These are phyloP conservation scores for Myotis daubentonii DNA, from an alignment of 2,797 vertebrate genomes.

Conservation along the genomic window DNA sequence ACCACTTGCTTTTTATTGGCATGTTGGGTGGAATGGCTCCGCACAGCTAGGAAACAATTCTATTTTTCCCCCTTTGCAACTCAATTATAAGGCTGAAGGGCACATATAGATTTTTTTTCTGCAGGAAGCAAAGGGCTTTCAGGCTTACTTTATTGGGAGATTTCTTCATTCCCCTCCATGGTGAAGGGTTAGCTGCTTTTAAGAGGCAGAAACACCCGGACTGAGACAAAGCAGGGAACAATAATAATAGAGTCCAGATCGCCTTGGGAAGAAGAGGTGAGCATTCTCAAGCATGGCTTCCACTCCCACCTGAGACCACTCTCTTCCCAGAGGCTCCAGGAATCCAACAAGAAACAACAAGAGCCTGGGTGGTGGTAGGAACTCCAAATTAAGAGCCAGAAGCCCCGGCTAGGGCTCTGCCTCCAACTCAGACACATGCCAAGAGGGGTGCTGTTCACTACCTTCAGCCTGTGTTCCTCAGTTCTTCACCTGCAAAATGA, in stretches of 20 bases:
- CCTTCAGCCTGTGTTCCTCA: neutral
- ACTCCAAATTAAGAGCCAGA: neutral
- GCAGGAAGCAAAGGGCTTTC: conserved; percentile 59
- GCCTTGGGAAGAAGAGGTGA: neutral
- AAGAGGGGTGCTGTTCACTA: neutral
- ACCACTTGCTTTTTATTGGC: conserved; percentile 72
- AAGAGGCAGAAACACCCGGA: conserved; percentile 23
- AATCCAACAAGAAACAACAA: neutral
- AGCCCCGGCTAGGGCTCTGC: neutral
- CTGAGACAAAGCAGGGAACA: conserved; percentile 16
- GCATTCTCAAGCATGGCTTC: neutral
- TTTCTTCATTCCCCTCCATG: neutral
- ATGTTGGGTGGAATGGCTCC: conserved; percentile 55
- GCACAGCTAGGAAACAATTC: conserved; percentile 62
- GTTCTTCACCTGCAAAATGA: neutral
- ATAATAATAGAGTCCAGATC: neutral
- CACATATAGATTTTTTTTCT: conserved; percentile 66
- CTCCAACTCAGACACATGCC: neutral
- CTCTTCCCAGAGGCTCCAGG: neutral
- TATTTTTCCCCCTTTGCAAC: conserved; percentile 71
- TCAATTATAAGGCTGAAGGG: conserved; percentile 71
- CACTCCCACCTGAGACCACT: neutral
- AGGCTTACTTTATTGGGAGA: conserved; percentile 58
- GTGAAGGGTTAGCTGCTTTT: conserved; percentile 60
- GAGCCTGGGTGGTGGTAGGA: neutral